These are phyloP conservation scores for Malthinus flaveolus DNA, from an alignment of 2,888 invertebrate genomes.

Conservation along the genomic window DNA sequence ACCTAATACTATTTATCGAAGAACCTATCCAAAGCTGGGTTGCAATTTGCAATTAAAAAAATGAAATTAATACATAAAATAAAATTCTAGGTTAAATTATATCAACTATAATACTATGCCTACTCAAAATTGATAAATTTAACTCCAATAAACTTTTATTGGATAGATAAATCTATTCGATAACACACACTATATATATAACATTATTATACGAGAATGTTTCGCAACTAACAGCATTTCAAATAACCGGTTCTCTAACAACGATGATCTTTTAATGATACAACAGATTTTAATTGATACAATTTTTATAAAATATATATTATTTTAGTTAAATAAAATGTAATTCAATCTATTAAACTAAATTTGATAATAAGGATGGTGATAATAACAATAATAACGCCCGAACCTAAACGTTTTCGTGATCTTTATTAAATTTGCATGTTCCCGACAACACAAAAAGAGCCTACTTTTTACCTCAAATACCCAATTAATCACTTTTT, in stretches of 20 bases:
- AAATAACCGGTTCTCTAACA: constrained; percentile 5
- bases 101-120: neutral
- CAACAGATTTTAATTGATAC: constrained; percentile 6
- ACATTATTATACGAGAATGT: constrained; percentile 3
- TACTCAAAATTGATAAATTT: constrained; percentile 6
- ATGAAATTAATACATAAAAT: neutral
- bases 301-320: constrained; percentile 4
- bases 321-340: constrained; percentile 1
- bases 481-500: too few relatives aligned
- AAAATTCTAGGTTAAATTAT: constrained; percentile 2
- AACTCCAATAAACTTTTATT: constrained; percentile 3
- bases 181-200: neutral
- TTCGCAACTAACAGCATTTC: constrained; percentile 6
- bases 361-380: too few relatives aligned
- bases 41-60: too few relatives aligned
- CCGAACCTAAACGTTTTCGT: too few relatives aligned
- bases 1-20: too few relatives aligned
- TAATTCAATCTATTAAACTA: neutral
- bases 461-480: too few relatives aligned
- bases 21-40: too few relatives aligned
- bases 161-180: constrained; percentile 5
- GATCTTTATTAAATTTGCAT: too few relatives aligned
- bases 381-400: too few relatives aligned
- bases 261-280: constrained; percentile 5
- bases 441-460: too few relatives aligned